Base-by-base conservation (phyloP, 2,888 invertebrate genomes). In the Erebia epiphron region DNA sequence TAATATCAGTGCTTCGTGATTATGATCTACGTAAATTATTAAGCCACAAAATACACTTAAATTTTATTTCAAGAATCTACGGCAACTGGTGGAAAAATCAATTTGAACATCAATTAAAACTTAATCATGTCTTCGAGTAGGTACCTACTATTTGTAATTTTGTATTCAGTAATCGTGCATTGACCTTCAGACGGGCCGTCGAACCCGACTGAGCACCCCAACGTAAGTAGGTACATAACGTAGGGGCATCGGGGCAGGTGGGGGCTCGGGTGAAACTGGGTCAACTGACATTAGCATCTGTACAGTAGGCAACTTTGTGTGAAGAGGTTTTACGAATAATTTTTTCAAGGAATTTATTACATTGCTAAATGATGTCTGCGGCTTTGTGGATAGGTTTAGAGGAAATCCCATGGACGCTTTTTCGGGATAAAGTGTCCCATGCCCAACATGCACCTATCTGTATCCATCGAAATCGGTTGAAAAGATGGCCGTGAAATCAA, bases 171-270 rank as follows among this genome's bases (percentile, higher is more conserved):
- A 78, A 79, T 81, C 81, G 83, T 79, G 43, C 79, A 68, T 77
- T 78, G 82, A 82, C 86, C 83, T 86, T 85, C 80, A 83, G 77
- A 73, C 77, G 43, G 57, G 63, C 72, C 75, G 68, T 49, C 65
- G 73, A 75, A 73, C 75, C 64, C 62, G 61, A 61, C 61, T 71
- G 64, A 58, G 61, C 75, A 68, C 75, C 71, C 71, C 60, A 58
- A 21, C 46, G 65, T 21, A 9, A 43, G 21, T 57, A 26, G 21
- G 21, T 21, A 57, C 3, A 13, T 63, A 49, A 65, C n/a, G 68
- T 52, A 57, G 73, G 71, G 73, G 56, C 69, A 67, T 26, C 43
- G 58, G 63, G 49, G 63, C 75, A 75, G 73, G 73, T 75, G 73
- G 67, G 63, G 65, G 61, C 57, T 61, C n/a, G 35, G 7, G 64